These are phyloP conservation scores for Trogon melanurus DNA, from an alignment of 2,113 vertebrate genomes.

Conservation along the genomic window DNA sequence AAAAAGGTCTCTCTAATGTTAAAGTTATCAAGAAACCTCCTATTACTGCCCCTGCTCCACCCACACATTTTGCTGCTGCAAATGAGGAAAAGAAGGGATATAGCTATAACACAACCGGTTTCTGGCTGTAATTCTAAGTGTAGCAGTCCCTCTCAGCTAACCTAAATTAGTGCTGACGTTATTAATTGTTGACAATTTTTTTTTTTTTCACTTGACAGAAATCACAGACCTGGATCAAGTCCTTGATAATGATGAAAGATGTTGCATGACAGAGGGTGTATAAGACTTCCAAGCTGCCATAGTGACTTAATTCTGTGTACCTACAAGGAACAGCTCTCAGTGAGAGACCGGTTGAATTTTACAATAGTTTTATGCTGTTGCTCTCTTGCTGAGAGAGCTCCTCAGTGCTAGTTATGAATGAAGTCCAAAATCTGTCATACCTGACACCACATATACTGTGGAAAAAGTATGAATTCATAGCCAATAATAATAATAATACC, in stretches of 20 bases:
- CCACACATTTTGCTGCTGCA: background rate
- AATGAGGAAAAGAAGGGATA: background rate
- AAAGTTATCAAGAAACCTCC: background rate
- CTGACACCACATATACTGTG: background rate
- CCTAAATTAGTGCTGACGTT: background rate
- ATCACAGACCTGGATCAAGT: background rate
- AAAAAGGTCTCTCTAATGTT: background rate
- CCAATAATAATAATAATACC: background rate
- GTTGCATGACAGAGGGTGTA: background rate
- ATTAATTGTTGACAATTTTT: background rate
- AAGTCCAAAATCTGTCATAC: background rate
- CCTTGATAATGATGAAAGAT: background rate
- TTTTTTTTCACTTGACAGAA: background rate
- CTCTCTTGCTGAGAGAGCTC: background rate
- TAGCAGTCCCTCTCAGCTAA: background rate
- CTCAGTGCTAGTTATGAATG: background rate
- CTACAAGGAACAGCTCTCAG: background rate
- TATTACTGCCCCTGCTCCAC: background rate
- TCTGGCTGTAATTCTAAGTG: background rate
- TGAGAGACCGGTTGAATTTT: background rate
- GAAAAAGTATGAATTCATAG: background rate
- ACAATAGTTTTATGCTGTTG: background rate
- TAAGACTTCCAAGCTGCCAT: background rate
- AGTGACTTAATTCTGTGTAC: accelerated
- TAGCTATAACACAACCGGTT: background rate